These are phyloP conservation scores for Dryomyza anilis DNA, from an alignment of 2,888 invertebrate species.

Conservation along the genomic window DNA sequence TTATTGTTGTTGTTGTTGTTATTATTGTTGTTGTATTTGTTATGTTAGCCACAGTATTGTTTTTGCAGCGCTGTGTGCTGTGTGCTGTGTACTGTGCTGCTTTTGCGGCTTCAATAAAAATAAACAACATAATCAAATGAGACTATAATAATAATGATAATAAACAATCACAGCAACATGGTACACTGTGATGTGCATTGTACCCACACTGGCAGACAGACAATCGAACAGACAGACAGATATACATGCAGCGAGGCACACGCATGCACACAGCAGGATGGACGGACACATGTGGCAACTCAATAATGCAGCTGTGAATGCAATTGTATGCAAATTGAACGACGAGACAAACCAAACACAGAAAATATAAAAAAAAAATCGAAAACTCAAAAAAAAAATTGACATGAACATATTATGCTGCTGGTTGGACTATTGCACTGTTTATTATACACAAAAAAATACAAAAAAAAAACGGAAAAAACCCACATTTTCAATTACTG, in stretches of 20 bases:
- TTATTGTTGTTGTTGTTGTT: background rate
- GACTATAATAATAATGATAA: slow-evolving; percentile 34
- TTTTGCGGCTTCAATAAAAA: slow-evolving; percentile 32
- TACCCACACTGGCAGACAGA: background rate
- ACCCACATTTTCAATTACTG: too few species aligned
- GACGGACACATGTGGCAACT: background rate
- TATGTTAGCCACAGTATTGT: background rate
- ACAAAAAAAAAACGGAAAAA: too few species aligned
- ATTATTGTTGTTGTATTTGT: slow-evolving; percentile 5
- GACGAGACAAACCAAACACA: too few species aligned
- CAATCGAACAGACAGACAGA: background rate
- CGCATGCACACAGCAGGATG: background rate
- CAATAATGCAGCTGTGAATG: background rate
- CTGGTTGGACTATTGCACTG: too few species aligned
- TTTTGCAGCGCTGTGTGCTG: background rate
- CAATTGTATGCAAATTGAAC: background rate
- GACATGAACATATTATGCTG: too few species aligned
- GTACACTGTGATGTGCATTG: too few species aligned
- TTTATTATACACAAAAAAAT: too few species aligned
- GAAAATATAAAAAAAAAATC: too few species aligned
- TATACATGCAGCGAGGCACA: background rate
- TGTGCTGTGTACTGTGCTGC: background rate
- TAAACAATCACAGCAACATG: slow-evolving; percentile 19
- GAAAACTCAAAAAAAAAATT: too few species aligned
- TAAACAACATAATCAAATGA: slow-evolving; percentile 36